Evolutionary conservation across 2,888 invertebrate genomes (phyloP), one percentile per base, ranked within the genome.

Genomic region (Ormyrus pomaceus): DNA sequence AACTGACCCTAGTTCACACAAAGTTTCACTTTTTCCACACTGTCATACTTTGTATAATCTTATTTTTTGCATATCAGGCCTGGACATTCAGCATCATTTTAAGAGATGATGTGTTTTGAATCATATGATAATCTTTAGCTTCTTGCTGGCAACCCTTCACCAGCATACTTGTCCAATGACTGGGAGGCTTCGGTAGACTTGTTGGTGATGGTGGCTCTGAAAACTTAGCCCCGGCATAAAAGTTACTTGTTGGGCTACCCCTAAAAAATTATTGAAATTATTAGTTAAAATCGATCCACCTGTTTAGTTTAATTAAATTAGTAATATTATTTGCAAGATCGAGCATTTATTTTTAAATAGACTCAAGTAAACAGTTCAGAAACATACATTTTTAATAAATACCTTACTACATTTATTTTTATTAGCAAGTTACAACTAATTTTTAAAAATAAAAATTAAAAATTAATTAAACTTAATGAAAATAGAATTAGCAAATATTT

Each of bases 201-300:
- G 94, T 94, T 64, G 96, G 95, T 79, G 95, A 94, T 71, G 96
- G 96, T 76, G 96, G 95, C 85, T 95, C 95, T 87, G 95, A 95
- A 92, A 96, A 96, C 91, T 96, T 96, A 89, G 95, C 95, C 88
- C 94, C 95, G 83, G 96, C 96, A 79, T 89, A 91, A 78, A 88
- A 90, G 82, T 85, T 87, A 84, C 86, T 88, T 11, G 90, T 90
- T 11, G 90, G 90, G 82, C 90, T 91, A 72, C 88, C 87, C 13
- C 88, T 82, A 45, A 5, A 56, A 0, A 59, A 11, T 61, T 55
- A 0, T n/a, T 1, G 11, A 48, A 59, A 59, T 61, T 45, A 61
- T 34, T 11, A 45, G 0, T 53, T 11, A 9, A 34, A 34, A 34
- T 34, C 4, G 3, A 34, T 34, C 4, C 34, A 34, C 34, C 4